Base-by-base conservation (phyloP, 2,113 vertebrate genomes). In the Lota lota region DNA sequence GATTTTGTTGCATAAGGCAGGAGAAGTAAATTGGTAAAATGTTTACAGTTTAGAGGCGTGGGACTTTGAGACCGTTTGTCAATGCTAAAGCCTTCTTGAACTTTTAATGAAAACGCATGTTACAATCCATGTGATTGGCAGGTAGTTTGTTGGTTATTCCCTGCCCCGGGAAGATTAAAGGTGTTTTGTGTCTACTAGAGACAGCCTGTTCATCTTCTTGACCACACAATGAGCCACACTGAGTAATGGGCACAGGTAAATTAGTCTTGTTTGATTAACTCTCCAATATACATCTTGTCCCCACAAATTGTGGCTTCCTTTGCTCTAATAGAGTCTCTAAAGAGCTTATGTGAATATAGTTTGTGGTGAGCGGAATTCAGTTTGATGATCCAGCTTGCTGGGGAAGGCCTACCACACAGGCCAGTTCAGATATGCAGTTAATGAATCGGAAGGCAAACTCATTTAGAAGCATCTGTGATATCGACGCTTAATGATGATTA, bases 261-360 rank as follows among this genome's bases (percentile, higher is more conserved):
- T 81, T 78, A 80, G 78, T 72, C 69, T 50, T 50, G 72, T 79
- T 79, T 83, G 75, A 88, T 86, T 83, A 83, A 83, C 79, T 83
- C 77, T 77, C 73, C 80, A 78, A 70, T 79, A 79, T 81, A 72
- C 80, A 81, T 53, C 5, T 10, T 75, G 73, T 70, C 83, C 74
- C 69, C 74, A 72, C 76, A 82, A 85, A 82, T 79, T 54, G 54
- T 81, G 64, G 78, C 68, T 82, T 78, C 72, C 64, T 76, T 76
- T 73, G 54, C 68, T 69, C 58, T 75, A 80, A 85, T 83, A 63
- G 67, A 77, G 67, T 83, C 67, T 78, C 64, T 71, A 73, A 83
- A 83, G 73, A 81, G 73, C 73, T 75, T 66, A 59, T 78, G 83
- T 76, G 76, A 72, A 71, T 59, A 19, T 33, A 68, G 66, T 68